Percentiles rank a stretch among this genome's conserved stretches.
These are phyloP conservation scores for Steinernema carpocapsae DNA, from an alignment of 2,888 invertebrate species.

Conservation along the genomic window DNA sequence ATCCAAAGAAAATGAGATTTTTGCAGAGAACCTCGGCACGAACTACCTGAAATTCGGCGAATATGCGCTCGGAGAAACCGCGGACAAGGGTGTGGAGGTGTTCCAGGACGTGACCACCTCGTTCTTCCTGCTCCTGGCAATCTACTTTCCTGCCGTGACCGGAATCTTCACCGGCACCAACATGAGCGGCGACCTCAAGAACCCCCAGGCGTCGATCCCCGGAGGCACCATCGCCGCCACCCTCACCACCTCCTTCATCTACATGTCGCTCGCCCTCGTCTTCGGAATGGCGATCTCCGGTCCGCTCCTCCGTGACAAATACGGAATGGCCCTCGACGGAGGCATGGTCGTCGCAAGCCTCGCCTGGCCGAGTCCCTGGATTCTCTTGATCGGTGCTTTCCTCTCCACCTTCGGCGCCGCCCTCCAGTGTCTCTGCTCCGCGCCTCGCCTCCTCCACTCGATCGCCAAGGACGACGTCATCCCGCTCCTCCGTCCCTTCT, in stretches of 20 bases:
- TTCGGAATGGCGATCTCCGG: slow-evolving; percentile 91
- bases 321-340: slow-evolving; percentile 94
- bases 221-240: slow-evolving; percentile 96
- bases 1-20: not conserved
- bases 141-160: slow-evolving; percentile 98
- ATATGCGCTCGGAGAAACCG: slow-evolving; percentile 55
- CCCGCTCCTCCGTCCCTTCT: slow-evolving; percentile 75
- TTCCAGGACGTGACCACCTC: slow-evolving; percentile 76
- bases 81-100: slow-evolving; percentile 72
- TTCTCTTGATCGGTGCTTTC: slow-evolving; percentile 94
- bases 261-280: slow-evolving; percentile 81
- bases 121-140: slow-evolving; percentile 94
- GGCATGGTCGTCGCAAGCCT: slow-evolving; percentile 93
- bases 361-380: slow-evolving; percentile 99
- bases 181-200: slow-evolving; percentile 89
- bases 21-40: not conserved
- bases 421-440: slow-evolving; percentile 81
- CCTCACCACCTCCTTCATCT: slow-evolving; percentile 91
- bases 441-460: slow-evolving; percentile 79
- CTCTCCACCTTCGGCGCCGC: slow-evolving; percentile 97
- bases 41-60: slow-evolving; percentile 61
- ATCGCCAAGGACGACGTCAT: slow-evolving; percentile 92
- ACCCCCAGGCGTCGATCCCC: slow-evolving; percentile 97
- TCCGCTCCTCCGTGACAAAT: slow-evolving; percentile 93
- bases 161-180: slow-evolving; percentile 99